A percentile compares a stretch with the other conserved stretches of the same genome.
These are phyloP conservation scores for Cinara cedri DNA, from an alignment of 2,888 invertebrate genomes.

Conservation along the genomic window DNA sequence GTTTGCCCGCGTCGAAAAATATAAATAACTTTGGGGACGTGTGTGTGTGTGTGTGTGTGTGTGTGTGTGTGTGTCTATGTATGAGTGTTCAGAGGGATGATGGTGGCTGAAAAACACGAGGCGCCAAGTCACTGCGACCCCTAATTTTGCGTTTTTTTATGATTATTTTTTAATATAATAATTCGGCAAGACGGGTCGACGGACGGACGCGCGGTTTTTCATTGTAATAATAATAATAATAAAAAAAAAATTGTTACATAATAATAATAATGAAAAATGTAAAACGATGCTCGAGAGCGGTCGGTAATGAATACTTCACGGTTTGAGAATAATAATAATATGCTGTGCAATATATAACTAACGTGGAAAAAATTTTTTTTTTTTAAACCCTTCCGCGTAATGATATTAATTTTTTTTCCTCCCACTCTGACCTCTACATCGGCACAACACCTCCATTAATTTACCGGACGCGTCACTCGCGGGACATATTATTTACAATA, in stretches of 20 bases:
- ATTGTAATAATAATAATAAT: conserved; percentile 30
- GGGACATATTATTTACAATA: conserved; percentile 39
- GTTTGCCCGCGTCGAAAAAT: conserved; percentile 55
- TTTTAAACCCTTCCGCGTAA: conserved; percentile 17
- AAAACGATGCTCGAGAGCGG: conserved; percentile 43
- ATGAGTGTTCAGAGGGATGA: too few species aligned
- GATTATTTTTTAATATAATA: conserved; percentile 56
- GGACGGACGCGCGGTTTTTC: conserved; percentile 45
- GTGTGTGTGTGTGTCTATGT: too few species aligned
- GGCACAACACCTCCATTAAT: conserved; percentile 50
- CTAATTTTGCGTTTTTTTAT: conserved; percentile 51
- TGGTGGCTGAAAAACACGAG: conserved; percentile 27
- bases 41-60: too few species aligned
- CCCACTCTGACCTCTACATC: conserved; percentile 3
- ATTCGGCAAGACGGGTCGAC: conserved; percentile 55
- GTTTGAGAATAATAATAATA: conserved; percentile 45
- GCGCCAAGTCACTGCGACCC: conserved; percentile 48
- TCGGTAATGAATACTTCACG: conserved; percentile 51
- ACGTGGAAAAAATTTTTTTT: not conserved
- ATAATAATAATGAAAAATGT: conserved; percentile 53
- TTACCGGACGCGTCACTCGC: conserved; percentile 7
- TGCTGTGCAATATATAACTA: not conserved
- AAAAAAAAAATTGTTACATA: conserved; percentile 36
- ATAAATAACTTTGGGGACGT: conserved; percentile 51
- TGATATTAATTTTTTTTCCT: conserved; percentile 34